A percentile compares a stretch with the other conserved stretches of the same genome.
These are phyloP conservation scores for Drosophila nigromelanica DNA, from an alignment of 1,140 invertebrate species.

Conservation along the genomic window DNA sequence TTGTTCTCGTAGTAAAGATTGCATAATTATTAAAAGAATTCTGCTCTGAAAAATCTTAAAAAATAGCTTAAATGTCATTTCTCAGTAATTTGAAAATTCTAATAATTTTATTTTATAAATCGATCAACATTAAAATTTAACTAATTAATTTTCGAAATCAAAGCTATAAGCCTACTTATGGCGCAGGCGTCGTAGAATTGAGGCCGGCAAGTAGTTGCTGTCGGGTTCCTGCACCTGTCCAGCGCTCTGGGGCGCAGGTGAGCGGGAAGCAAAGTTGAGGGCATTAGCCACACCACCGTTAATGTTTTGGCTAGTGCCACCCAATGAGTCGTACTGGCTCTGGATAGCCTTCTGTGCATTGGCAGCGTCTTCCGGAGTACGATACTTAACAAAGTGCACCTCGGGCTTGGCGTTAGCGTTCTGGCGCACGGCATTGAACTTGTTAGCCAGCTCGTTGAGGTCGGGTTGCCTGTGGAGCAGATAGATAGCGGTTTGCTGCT, in stretches of 20 bases:
- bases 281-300: slow-evolving; percentile 78
- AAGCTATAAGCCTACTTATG: slow-evolving; percentile 9
- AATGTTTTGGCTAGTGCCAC: slow-evolving; percentile 63
- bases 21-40: too few species aligned
- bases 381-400: slow-evolving; percentile 79
- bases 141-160: slow-evolving; percentile 21
- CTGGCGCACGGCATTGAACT: slow-evolving; percentile 66
- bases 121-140: slow-evolving; percentile 23
- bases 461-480: slow-evolving; percentile 73
- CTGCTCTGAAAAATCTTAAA: too few species aligned
- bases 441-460: slow-evolving; percentile 66
- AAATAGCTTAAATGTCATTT: too few species aligned
- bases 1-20: too few species aligned
- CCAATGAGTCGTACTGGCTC: slow-evolving; percentile 68
- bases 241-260: slow-evolving; percentile 32
- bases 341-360: slow-evolving; percentile 73
- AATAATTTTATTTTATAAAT: slow-evolving; percentile 33
- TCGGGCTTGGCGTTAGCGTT: slow-evolving; percentile 66
- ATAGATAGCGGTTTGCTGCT: slow-evolving; percentile 73
- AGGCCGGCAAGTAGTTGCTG: slow-evolving; percentile 68
- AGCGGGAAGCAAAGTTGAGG: slow-evolving; percentile 73
- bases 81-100: not conserved
- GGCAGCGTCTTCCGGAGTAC: slow-evolving; percentile 72
- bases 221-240: slow-evolving; percentile 42
- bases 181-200: slow-evolving; percentile 68